A percentile compares a stretch with the other conserved stretches of the same genome.
These are phyloP conservation scores for Caenorhabditis sp. DNA, from an alignment of 2,888 invertebrate species.

Conservation along the genomic window DNA sequence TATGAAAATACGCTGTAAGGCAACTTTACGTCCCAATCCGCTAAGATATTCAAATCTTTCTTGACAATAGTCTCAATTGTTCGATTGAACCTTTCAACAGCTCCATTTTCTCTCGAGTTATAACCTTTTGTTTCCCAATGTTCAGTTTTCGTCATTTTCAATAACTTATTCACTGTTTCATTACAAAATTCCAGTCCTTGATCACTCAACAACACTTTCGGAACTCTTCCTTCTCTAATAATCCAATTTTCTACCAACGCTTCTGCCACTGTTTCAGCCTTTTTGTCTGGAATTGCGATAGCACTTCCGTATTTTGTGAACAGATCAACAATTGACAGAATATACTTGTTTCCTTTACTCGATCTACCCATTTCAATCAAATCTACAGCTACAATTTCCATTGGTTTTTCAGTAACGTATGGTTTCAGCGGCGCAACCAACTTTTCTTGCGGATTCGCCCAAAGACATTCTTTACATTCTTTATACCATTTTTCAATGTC, in stretches of 20 bases:
- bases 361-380: constrained; percentile 22
- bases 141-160: constrained; percentile 11
- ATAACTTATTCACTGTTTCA: constrained; percentile 7
- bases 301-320: constrained; percentile 25
- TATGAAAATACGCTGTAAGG: background rate
- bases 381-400: constrained; percentile 33
- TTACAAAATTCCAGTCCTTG: constrained; percentile 34
- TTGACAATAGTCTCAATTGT: constrained; percentile 27
- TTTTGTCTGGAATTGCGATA: constrained; percentile 26
- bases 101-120: constrained; percentile 41
- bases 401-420: constrained; percentile 5
- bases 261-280: constrained; percentile 28
- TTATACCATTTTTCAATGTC: constrained; percentile 15
- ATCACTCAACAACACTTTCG: constrained; percentile 21
- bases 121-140: constrained; percentile 32
- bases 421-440: constrained; percentile 23
- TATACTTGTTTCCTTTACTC: constrained; percentile 16
- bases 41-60: constrained; percentile 3
- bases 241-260: constrained; percentile 27
- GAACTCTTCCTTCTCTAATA: constrained; percentile 20
- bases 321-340: constrained; percentile 27
- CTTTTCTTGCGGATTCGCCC: constrained; percentile 7
- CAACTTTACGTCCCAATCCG: background rate
- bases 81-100: constrained; percentile 34
- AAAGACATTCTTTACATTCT: constrained; percentile 19